Conservation (phyloP, 1,140 invertebrate species). For the Meloidogyne chitwoodi region DNA sequence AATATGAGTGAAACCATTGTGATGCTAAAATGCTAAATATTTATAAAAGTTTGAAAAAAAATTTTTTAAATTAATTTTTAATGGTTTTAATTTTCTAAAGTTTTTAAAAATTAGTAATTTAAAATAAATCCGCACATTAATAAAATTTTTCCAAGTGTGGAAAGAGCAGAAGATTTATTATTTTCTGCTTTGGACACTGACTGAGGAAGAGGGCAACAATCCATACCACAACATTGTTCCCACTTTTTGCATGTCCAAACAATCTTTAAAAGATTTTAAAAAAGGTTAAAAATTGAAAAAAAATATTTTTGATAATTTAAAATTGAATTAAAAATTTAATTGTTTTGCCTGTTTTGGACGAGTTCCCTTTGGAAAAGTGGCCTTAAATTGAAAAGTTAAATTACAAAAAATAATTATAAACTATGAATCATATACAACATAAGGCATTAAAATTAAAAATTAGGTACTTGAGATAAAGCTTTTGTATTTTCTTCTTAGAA, state of each 20-base stretch:
- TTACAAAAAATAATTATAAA: too few relatives aligned
- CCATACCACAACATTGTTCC: constrained; percentile 48
- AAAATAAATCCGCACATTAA: constrained; percentile 24
- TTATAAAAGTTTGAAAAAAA: too few relatives aligned
- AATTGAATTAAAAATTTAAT: not conserved
- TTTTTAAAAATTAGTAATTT: constrained; percentile 11
- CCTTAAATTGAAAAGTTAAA: constrained; percentile 21
- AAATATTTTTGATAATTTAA: not conserved
- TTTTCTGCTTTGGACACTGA: not conserved
- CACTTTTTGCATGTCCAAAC: constrained; percentile 39
- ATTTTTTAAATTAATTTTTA: too few relatives aligned
- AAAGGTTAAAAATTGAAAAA: not conserved
- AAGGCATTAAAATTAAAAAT: not conserved
- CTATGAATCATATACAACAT: too few relatives aligned
- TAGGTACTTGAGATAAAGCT: constrained; percentile 23
- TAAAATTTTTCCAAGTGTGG: constrained; percentile 17
- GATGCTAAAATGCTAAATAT: constrained; percentile 40
- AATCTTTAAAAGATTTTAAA: constrained; percentile 5
- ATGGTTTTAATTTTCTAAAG: too few relatives aligned
- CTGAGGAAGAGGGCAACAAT: constrained; percentile 40
- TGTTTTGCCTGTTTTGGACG: constrained; percentile 34
- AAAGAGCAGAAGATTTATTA: constrained; percentile 11
- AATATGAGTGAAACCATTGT: constrained; percentile 30
- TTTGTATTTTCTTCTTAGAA: not conserved
- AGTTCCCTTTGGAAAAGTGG: constrained; percentile 43